Evolutionary conservation across 2,888 invertebrate genomes (phyloP), one percentile per base, ranked within the genome.

Genomic region (Heterodera filipjevi): DNA sequence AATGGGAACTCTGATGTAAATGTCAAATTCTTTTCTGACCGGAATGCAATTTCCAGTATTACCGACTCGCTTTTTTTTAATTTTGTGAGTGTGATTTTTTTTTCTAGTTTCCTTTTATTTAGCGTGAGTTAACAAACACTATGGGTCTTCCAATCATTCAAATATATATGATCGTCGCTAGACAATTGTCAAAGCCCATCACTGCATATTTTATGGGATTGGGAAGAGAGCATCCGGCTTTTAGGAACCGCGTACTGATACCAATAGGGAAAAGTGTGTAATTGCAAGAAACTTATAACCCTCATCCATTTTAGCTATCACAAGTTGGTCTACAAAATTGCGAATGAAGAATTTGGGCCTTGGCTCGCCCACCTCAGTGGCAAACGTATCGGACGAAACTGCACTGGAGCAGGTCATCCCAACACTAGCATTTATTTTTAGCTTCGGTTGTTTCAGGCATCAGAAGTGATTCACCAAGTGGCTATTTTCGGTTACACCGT

Each of bases 91-190:
- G 16, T 49, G 3, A 19, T 49, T 49, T 49, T 14, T 49, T 49
- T 49, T 8, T 49, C 3, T 49, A 49, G 16, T 49, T 49, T 49
- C 16, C 49, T 16, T 10, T 39, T 39, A 10, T 39, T 39, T 39
- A 39, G 39, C 39, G 39, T 10, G 12, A 16, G 49, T 19, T 19
- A 49, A 19, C 49, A 14, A n/a, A n/a, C n/a, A 83, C 71, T 49
- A 88, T 88, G 88, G 88, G 88, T 39, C 83, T 88, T 53, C 88
- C 88, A 10, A 85, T 86, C 84, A 82, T 88, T 73, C 88, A 88
- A 81, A 83, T 88, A 27, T 81, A 87, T 70, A 84, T 88, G 86
- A 88, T 88, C 77, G 84, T 86, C 72, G 88, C 87, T 6, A 79
- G 88, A 79, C 88, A 88, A 83, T 81, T 88, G 71, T 87, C 88